Evolutionary conservation across 2,113 vertebrate genomes (phyloP).

Genomic region (Ctenomys sociabilis): DNA sequence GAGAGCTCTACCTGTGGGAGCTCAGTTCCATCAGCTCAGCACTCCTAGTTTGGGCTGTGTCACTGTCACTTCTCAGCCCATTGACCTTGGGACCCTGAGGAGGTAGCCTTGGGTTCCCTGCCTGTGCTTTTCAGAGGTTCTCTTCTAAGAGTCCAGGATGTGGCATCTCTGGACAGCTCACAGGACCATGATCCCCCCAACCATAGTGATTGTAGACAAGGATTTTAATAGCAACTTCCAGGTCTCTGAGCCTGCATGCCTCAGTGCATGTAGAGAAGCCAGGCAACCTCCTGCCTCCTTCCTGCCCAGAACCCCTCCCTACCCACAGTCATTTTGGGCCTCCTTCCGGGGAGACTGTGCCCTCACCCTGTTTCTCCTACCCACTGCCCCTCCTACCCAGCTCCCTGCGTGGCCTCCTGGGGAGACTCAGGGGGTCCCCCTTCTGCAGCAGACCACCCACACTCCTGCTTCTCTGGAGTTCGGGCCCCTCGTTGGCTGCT

Average conservation of each 20-base stretch:
- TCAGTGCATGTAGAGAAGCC: not conserved
- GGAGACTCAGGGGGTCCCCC: not conserved
- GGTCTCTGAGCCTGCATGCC: too few species aligned
- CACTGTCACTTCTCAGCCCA: not conserved
- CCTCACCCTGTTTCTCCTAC: not conserved
- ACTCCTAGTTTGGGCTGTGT: not conserved
- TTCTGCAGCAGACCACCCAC: constrained; percentile 3
- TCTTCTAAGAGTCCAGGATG: not conserved
- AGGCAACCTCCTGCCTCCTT: not conserved
- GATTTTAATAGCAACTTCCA: not conserved
- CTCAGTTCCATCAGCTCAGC: not conserved
- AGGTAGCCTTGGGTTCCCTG: not conserved
- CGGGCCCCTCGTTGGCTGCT: not conserved
- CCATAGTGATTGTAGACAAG: not conserved
- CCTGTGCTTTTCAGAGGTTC: not conserved
- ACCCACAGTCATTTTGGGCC: not conserved
- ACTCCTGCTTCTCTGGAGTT: constrained; percentile 63
- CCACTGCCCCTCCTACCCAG: not conserved
- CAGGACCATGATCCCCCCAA: not conserved
- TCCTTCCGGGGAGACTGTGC: not conserved
- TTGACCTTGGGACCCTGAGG: not conserved
- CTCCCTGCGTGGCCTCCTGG: constrained; percentile 42
- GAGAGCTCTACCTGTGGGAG: too few species aligned
- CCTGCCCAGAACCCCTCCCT: not conserved
- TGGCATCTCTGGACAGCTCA: not conserved